These are phyloP conservation scores for Drosophila kurseongensis DNA, from an alignment of 1,140 invertebrate species.

Conservation along the genomic window DNA sequence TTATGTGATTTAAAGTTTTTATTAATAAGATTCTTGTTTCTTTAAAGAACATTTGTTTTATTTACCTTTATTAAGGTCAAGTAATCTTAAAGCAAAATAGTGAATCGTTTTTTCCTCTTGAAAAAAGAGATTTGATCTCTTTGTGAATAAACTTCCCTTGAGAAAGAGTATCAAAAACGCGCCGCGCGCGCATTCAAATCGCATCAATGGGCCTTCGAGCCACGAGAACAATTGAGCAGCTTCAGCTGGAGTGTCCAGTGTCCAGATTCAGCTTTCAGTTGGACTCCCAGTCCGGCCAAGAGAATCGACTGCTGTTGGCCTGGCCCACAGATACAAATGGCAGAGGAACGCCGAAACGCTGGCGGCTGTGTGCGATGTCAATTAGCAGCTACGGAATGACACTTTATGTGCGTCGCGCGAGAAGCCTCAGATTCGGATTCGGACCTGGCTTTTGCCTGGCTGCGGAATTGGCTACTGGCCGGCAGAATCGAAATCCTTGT, in stretches of 20 bases:
- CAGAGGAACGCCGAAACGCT: slow-evolving; percentile 30
- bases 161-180: slow-evolving; percentile 55
- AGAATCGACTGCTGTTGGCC: slow-evolving; percentile 20
- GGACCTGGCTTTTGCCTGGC: background rate
- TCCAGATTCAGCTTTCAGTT: slow-evolving; percentile 8
- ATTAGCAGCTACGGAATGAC: slow-evolving; percentile 84
- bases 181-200: slow-evolving; percentile 75
- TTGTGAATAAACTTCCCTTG: background rate
- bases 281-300: slow-evolving; percentile 10
- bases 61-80: too few species aligned
- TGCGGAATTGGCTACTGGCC: slow-evolving; percentile 24
- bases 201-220: slow-evolving; percentile 64
- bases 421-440: slow-evolving; percentile 33
- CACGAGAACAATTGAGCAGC: slow-evolving; percentile 73
- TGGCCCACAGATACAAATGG: slow-evolving; percentile 19
- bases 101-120: too few species aligned
- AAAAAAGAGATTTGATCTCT: too few species aligned
- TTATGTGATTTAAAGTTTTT: too few species aligned
- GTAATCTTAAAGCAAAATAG: too few species aligned
- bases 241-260: slow-evolving; percentile 5
- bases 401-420: slow-evolving; percentile 82
- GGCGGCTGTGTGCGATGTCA: slow-evolving; percentile 81
- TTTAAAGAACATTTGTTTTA: too few species aligned
- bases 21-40: too few species aligned
- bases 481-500: slow-evolving; percentile 53